phyloP scores from a whole-genome alignment of 2,888 invertebrate species.

The Acrobasis consociella region DNA sequence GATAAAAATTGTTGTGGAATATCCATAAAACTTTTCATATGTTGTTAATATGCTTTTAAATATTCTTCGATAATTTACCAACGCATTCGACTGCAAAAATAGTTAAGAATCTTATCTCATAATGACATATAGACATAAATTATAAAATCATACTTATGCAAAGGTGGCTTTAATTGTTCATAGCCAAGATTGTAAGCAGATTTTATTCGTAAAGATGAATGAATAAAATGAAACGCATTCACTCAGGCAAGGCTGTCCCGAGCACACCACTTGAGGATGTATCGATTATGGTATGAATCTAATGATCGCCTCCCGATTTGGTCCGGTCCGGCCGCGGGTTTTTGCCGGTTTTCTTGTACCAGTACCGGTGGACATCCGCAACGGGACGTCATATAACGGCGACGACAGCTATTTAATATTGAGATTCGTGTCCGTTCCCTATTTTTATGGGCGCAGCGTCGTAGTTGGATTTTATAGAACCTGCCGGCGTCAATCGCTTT shows the following conservation, averaged over 20 bases:
- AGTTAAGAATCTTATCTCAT: no score
- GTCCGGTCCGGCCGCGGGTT: constrained; percentile 66
- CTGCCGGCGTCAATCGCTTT: neutral
- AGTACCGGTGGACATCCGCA: constrained; percentile 56
- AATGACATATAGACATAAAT: no score
- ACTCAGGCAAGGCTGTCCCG: constrained; percentile 43
- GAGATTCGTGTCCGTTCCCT: constrained; percentile 53
- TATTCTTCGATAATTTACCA: no score
- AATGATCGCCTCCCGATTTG: constrained; percentile 76
- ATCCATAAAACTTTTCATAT: no score
- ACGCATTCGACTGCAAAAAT: no score
- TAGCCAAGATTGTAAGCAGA: neutral
- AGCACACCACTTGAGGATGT: constrained; percentile 78
- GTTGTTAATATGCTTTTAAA: no score
- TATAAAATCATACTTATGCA: no score
- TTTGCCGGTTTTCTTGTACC: constrained; percentile 68
- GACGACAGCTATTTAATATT: constrained; percentile 55
- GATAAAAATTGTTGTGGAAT: no score
- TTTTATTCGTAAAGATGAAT: constrained; percentile 59
- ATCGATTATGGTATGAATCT: constrained; percentile 77
- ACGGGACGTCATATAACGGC: constrained; percentile 77
- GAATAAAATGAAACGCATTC: constrained; percentile 56
- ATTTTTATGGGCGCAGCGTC: constrained; percentile 33
- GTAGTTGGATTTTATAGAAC: constrained; percentile 11
- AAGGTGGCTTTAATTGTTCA: no score